Conservation (phyloP, 1,140 invertebrate species). For the Bilobella aurantiaca region DNA sequence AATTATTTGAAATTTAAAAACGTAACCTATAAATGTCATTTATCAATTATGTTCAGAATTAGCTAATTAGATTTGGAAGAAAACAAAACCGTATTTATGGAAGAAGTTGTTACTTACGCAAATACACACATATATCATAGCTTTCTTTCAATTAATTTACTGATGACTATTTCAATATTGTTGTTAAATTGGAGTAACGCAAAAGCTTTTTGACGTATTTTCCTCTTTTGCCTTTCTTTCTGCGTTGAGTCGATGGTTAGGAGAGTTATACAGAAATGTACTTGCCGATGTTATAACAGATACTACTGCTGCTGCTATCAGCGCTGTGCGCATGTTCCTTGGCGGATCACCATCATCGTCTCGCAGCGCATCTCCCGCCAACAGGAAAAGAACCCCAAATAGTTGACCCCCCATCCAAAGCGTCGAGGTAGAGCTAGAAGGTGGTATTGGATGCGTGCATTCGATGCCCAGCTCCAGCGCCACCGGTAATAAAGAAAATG, state of each 20-base stretch:
- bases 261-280: slow-evolving; percentile 15
- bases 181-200: no score
- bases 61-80: no score
- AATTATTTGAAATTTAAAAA: no score
- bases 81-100: no score
- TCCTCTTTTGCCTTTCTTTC: slow-evolving; percentile 10
- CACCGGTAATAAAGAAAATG: slow-evolving; percentile 22
- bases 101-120: no score
- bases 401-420: slow-evolving; percentile 27
- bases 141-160: no score
- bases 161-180: no score
- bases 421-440: slow-evolving; percentile 9
- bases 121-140: no score
- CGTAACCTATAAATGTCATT: no score
- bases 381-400: slow-evolving; percentile 19
- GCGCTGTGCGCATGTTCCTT: slow-evolving; percentile 11
- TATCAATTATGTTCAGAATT: no score
- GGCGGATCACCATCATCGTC: slow-evolving; percentile 16
- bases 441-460: slow-evolving; percentile 19
- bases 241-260: slow-evolving; percentile 19
- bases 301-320: slow-evolving; percentile 13
- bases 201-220: no score
- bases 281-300: neutral
- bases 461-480: slow-evolving; percentile 24
- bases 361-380: slow-evolving; percentile 11